A percentile compares a stretch with the other conserved stretches of the same genome.
These are phyloP conservation scores for Talpa occidentalis DNA, from an alignment of 2,113 vertebrate species.

Conservation along the genomic window DNA sequence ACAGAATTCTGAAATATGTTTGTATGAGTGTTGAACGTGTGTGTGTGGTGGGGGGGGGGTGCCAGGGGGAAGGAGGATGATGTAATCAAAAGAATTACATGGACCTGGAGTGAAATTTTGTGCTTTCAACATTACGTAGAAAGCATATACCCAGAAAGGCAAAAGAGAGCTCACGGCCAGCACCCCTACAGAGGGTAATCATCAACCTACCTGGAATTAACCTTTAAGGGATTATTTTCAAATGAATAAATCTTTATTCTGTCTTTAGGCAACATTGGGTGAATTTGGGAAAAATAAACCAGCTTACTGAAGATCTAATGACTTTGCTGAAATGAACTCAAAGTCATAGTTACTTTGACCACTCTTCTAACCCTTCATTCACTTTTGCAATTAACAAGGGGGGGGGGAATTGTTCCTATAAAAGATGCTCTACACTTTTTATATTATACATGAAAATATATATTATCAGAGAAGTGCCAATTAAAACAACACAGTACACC, in stretches of 20 bases:
- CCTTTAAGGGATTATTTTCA: constrained; percentile 32
- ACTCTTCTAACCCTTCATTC: neutral
- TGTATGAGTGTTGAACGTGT: constrained; percentile 14
- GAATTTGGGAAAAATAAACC: neutral
- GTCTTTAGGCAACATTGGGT: neutral
- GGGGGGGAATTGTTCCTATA: neutral
- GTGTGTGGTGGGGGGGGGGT: no score
- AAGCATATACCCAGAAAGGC: neutral
- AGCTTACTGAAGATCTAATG: constrained; percentile 21
- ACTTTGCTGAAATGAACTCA: constrained; percentile 37
- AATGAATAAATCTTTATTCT: constrained; percentile 30
- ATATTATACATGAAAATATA: neutral
- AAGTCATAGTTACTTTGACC: neutral
- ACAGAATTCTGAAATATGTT: constrained; percentile 31
- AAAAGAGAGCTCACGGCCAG: neutral
- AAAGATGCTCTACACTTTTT: neutral
- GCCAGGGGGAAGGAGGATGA: constrained; percentile 60
- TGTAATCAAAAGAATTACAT: constrained; percentile 28
- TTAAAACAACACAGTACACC: neutral
- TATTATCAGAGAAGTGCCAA: neutral
- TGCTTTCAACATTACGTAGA: constrained; percentile 17
- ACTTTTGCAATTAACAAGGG: constrained; percentile 13
- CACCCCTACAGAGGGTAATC: neutral
- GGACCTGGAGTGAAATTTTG: constrained; percentile 13
- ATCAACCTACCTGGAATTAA: constrained; percentile 9